Conservation (phyloP, 2,888 invertebrate genomes). For the Hemithea aestivaria region DNA sequence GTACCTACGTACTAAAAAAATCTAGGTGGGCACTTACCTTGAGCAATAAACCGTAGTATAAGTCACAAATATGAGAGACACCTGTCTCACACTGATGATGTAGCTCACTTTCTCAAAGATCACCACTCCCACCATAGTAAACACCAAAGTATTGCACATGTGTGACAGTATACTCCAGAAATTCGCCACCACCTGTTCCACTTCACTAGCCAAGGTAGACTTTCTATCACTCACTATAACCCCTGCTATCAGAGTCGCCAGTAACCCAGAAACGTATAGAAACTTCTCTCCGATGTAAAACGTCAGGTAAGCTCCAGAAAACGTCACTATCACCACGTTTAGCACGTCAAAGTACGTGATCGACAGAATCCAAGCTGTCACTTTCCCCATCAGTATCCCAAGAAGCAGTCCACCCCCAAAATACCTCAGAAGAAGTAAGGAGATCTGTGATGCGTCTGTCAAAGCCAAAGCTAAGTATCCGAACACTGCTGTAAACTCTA, state of each 20-base stretch:
- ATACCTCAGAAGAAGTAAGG: constrained; percentile 53
- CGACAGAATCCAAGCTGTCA: constrained; percentile 51
- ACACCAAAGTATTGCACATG: constrained; percentile 76
- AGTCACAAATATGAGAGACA: constrained; percentile 61
- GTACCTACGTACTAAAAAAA: too few species aligned
- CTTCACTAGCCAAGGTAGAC: constrained; percentile 59
- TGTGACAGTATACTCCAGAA: constrained; percentile 61
- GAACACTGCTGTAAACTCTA: constrained; percentile 58
- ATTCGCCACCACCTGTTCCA: constrained; percentile 53
- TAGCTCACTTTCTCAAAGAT: constrained; percentile 74
- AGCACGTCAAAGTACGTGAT: constrained; percentile 59
- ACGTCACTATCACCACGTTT: constrained; percentile 57
- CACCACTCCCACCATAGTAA: constrained; percentile 80
- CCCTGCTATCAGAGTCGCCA: constrained; percentile 59
- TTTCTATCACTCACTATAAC: constrained; percentile 59
- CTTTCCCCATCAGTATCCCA: constrained; percentile 59
- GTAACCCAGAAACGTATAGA: constrained; percentile 62
- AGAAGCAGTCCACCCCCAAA: constrained; percentile 59
- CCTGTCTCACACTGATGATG: constrained; percentile 58
- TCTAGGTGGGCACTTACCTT: constrained; percentile 42
- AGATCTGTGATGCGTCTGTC: constrained; percentile 48
- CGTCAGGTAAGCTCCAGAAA: constrained; percentile 59
- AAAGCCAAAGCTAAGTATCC: constrained; percentile 56
- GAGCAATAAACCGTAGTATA: constrained; percentile 71
- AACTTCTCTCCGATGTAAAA: constrained; percentile 68